Evolutionary conservation across 2,113 vertebrate species (phyloP), one percentile per base, ranked within the genome.

Genomic region (Poeciliopsis prolifica): DNA sequence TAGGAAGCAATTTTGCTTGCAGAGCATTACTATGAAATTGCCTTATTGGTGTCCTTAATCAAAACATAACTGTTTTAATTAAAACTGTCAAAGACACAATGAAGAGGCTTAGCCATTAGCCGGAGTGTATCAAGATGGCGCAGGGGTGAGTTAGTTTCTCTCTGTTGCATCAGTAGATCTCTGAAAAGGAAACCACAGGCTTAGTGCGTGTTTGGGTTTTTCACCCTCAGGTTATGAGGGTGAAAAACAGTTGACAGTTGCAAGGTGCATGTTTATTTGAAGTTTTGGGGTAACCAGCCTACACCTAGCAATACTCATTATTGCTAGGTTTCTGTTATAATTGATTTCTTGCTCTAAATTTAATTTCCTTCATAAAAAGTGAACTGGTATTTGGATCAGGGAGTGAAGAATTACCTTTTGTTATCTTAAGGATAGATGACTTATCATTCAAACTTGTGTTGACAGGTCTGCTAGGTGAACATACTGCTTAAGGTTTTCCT

Each of bases 161-260:
- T 74, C 75, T 91, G 86, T 93, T 93, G 90, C 92, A 89, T 93
- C 91, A 92, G 83, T 91, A 81, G 76, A 68, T 91, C 81, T 88
- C 68, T 85, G 82, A 82, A 87, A 87, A 70, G 79, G 74, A 89
- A 87, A 81, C 68, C 35, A 42, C 30, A 77, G 77, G 78, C 88
- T 17, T 2, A 33, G 80, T 72, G 78, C 83, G 76, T 80, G 82
- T 87, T 82, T 74, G 65, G 70, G 80, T 85, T 75, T 84, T 54
- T 76, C 81, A 82, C 81, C 78, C 77, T 85, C 85, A 70, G 65
- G 61, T 77, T 51, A 33, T 69, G 82, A 60, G 28, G 28, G 28
- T 28, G 28, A 28, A 28, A 28, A 28, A 28, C 28, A 1, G 82
- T 77, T 81, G 74, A 75, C 77, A 76, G 62, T 78, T 70, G 74